These are phyloP conservation scores for Drosophila putrida DNA, from an alignment of 2,888 invertebrate species.

Conservation along the genomic window DNA sequence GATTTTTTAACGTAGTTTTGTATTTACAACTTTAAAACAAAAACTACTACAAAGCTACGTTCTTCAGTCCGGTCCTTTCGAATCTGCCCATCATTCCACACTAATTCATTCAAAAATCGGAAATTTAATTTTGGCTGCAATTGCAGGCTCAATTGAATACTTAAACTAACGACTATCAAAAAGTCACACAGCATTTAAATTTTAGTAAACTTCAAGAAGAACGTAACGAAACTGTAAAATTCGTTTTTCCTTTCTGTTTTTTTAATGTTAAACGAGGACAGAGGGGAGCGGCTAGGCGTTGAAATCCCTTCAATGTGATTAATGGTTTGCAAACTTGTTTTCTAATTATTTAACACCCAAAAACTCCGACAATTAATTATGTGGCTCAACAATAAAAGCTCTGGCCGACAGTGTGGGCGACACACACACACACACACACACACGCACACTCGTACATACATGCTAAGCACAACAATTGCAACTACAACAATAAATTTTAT, in stretches of 20 bases:
- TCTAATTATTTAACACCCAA: conserved; percentile 82
- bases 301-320: conserved; percentile 69
- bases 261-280: not conserved
- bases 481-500: conserved; percentile 75
- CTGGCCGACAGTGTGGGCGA: conserved; percentile 68
- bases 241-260: conserved; percentile 1
- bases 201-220: not conserved
- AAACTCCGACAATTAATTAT: conserved; percentile 82
- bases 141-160: not conserved
- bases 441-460: conserved; percentile 27
- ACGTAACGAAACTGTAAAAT: not conserved
- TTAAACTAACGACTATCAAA: not conserved
- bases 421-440: conserved; percentile 31
- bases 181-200: not conserved
- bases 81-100: too few relatives aligned
- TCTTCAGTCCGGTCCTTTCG: too few relatives aligned
- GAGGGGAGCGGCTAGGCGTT: not conserved
- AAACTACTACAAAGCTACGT: too few relatives aligned
- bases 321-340: conserved; percentile 79
- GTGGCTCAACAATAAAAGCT: conserved; percentile 78
- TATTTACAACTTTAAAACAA: not conserved
- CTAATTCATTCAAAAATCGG: too few relatives aligned
- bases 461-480: conserved; percentile 72
- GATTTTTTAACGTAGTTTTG: conserved; percentile 15
- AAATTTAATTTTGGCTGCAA: too few relatives aligned